Conservation (phyloP, 2,888 invertebrate genomes). For the Oscheius onirici region DNA sequence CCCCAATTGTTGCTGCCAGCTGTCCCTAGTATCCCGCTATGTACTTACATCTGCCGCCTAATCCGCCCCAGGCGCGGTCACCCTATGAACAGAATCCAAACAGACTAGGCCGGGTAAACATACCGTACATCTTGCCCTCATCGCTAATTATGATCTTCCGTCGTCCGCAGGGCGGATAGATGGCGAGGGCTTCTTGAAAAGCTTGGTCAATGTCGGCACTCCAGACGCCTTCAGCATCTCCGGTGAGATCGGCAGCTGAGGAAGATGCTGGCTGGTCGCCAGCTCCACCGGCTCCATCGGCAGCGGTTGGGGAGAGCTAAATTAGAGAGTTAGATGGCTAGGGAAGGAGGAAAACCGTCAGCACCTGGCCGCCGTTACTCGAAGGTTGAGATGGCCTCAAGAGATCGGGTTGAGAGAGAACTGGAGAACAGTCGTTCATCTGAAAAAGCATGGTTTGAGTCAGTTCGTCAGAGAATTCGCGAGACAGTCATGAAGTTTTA, state of each 20-base stretch:
- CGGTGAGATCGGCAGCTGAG: conserved; percentile 54
- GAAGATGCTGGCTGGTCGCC: conserved; percentile 24
- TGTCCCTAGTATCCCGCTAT: conserved; percentile 4
- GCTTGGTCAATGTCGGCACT: conserved; percentile 97
- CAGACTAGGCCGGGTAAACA: conserved; percentile 7
- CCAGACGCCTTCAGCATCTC: conserved; percentile 99
- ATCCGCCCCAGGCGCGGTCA: conserved; percentile 15
- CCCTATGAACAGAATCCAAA: conserved; percentile 9
- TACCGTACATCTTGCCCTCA: conserved; percentile 99
- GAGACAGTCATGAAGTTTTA: too few relatives aligned
- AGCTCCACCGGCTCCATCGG: conserved; percentile 18
- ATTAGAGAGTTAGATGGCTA: neutral
- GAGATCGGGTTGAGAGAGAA: neutral
- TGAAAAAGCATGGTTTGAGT: conserved; percentile 2
- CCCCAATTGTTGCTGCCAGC: conserved; percentile 24
- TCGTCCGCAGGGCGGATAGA: conserved; percentile 98
- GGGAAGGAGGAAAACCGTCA: conserved; percentile 6
- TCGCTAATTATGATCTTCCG: conserved; percentile 99
- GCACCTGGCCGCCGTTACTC: conserved; percentile 23
- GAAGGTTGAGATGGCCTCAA: neutral
- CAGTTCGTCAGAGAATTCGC: too few relatives aligned
- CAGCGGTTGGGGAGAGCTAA: conserved; percentile 24
- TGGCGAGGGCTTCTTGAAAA: conserved; percentile 87
- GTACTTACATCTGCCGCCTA: conserved; percentile 31
- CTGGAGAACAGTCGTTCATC: conserved; percentile 26